Evolutionary conservation across 2,888 invertebrate genomes (phyloP), one percentile per base, ranked within the genome.

Genomic region (Troilus luridus): DNA sequence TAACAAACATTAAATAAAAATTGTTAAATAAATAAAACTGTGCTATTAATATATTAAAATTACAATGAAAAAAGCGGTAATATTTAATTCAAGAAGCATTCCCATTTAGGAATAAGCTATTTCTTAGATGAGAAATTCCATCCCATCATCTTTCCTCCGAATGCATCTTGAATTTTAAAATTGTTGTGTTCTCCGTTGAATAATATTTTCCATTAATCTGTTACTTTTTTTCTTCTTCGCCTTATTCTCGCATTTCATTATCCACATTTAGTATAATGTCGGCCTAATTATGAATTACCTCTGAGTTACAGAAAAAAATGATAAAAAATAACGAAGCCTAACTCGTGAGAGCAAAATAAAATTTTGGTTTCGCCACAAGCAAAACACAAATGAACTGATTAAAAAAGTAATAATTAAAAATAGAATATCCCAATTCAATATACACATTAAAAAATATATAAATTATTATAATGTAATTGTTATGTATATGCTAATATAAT

Each of bases 161-260:
- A 67, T 67, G 67, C 67, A 67, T 67, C 67, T 67, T 67, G 67
- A 67, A 67, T 67, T 67, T 67, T 67, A 67, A 67, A 67, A 24
- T 67, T 27, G 67, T 14, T 24, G 67, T 67, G 14, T 27, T 14
- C 14, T 0, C 3, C 67, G 24, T 67, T 67, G 67, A 67, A 27
- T 67, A 67, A 67, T 27, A 67, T 67, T 67, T 67, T 67, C 67
- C 67, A 67, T 67, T 67, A 67, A 64, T 64, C 24, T 64, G 2
- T 24, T 64, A 1, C 24, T 24, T 67, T 24, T 67, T 67, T 27
- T 24, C 14, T 27, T 59, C 14, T 59, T 1, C n/a, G n/a, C n/a
- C 7, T 59, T 27, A 24, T 14, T 67, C 7, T 67, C 24, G 24
- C 67, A 24, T 24, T 14, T 67, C 14, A 67, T 67, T 67, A 67